These are phyloP conservation scores for Eueides isabella DNA, from an alignment of 1,140 invertebrate genomes.

Conservation along the genomic window DNA sequence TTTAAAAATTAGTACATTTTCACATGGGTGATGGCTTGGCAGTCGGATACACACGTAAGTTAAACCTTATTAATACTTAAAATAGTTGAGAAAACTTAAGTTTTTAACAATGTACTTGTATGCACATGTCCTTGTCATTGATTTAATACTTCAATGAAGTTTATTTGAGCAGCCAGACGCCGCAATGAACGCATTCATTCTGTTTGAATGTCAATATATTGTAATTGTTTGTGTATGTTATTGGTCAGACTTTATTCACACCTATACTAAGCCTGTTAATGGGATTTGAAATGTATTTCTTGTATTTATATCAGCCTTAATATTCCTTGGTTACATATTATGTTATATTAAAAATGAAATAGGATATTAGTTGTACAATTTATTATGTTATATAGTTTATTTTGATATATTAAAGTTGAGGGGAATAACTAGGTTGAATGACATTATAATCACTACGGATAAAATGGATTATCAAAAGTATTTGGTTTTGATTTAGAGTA, in stretches of 20 bases:
- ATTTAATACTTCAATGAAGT: constrained; percentile 64
- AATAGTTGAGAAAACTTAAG: constrained; percentile 12
- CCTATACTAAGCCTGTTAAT: constrained; percentile 27
- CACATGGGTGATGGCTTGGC: constrained; percentile 82
- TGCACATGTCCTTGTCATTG: constrained; percentile 67
- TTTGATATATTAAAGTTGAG: not conserved
- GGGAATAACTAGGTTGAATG: not conserved
- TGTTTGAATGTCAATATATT: constrained; percentile 27
- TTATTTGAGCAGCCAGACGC: constrained; percentile 46
- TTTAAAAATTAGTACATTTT: constrained; percentile 74
- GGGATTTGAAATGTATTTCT: constrained; percentile 29
- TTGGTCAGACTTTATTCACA: constrained; percentile 14
- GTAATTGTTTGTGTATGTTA: constrained; percentile 14
- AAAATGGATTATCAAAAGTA: too few species aligned
- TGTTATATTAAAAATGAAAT: not conserved
- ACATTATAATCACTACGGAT: not conserved
- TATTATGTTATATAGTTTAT: too few species aligned
- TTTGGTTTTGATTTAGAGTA: not conserved
- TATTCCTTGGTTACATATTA: constrained; percentile 10
- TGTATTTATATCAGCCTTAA: constrained; percentile 26
- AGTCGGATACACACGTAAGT: constrained; percentile 80
- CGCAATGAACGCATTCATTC: constrained; percentile 41
- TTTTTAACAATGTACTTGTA: constrained; percentile 33
- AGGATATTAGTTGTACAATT: not conserved
- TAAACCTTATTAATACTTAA: not conserved